Base-by-base conservation (phyloP, 2,888 invertebrate genomes). In the Criorhina ranunculi region DNA sequence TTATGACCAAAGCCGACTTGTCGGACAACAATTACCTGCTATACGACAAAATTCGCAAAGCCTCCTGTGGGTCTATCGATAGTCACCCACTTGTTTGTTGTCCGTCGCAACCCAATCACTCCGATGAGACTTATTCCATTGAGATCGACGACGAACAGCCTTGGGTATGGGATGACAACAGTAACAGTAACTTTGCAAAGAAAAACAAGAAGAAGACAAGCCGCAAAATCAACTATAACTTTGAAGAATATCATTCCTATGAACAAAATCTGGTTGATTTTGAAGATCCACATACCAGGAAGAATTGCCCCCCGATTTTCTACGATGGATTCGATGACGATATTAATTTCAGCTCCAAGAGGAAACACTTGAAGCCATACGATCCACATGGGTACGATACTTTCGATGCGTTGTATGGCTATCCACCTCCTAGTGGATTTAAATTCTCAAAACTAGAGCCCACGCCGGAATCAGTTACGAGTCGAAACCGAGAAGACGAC, bases 241-340 rank as follows among this genome's bases (percentile, higher is more conserved):
- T 80, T n/a, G 79, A 83, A 9, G 70, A 80, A 11, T 77, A 64
- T 17, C 29, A 67, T 1, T 57, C 87, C 19, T 83, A 83, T 5
- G 89, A 91, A 72, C 86, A 77, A 6, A 88, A 88, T 73, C 72
- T 91, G 7, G 87, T 89, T 2, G 89, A 90, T 55, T 91, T 90
- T 79, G 89, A 89, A 44, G 91, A 91, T 87, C 89, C 90, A 5
- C 81, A 85, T 2, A 88, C 90, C 0, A 87, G 89, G 51, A 89
- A 88, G 9, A 91, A 91, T 77, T 91, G 89, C 66, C 91, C 91
- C 0, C 89, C 88, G 55, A 87, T 88, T 5, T 85, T 91, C 73
- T 89, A 89, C 19, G 87, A 88, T 0, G 91, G 89, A 31, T 88
- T 88, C 64, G 86, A 87, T 2, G 81, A 86, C 6, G 83, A 83